These are phyloP conservation scores for Epinephelus fuscoguttatus DNA, from an alignment of 2,113 vertebrate species.

Conservation along the genomic window DNA sequence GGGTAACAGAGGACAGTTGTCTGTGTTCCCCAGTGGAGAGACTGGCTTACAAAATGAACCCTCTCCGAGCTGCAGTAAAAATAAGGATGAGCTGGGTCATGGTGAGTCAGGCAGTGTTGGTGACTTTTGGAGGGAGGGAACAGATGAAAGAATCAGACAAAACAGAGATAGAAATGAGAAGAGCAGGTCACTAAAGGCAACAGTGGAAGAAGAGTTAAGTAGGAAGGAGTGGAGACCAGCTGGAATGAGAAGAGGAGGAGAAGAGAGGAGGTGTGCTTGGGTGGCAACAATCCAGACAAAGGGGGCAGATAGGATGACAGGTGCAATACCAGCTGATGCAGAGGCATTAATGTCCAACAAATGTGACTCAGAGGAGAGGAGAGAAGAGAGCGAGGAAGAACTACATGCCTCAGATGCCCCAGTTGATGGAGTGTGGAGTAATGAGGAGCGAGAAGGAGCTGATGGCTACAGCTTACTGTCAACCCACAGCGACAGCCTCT, in stretches of 20 bases:
- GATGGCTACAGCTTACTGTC: conserved; percentile 27
- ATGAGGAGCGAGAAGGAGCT: conserved; percentile 51
- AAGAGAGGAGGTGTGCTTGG: conserved; percentile 54
- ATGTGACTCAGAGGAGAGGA: conserved; percentile 39
- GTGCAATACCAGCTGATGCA: conserved; percentile 51
- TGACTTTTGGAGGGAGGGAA: conserved; percentile 7
- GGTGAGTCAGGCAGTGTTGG: neutral
- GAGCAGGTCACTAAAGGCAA: conserved; percentile 5
- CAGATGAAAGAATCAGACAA: conserved; percentile 4
- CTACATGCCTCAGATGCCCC: conserved; percentile 7
- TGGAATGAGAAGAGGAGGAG: neutral
- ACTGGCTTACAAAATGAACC: conserved; percentile 17
- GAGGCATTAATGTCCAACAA: conserved; percentile 33
- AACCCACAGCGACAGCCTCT: conserved; percentile 40
- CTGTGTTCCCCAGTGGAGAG: conserved; percentile 18
- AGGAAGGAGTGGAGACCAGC: conserved; percentile 6
- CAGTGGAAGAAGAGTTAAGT: conserved; percentile 10
- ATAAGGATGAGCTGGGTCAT: neutral
- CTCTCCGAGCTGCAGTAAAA: conserved; percentile 9
- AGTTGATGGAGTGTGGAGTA: conserved; percentile 66
- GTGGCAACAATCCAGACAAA: conserved; percentile 26
- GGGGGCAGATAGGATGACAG: conserved; percentile 50
- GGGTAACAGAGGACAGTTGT: neutral
- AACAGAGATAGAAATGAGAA: neutral
- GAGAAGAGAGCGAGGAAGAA: conserved; percentile 23